Base-by-base conservation (phyloP, 2,888 invertebrate genomes). In the Oscheius sp. region DNA sequence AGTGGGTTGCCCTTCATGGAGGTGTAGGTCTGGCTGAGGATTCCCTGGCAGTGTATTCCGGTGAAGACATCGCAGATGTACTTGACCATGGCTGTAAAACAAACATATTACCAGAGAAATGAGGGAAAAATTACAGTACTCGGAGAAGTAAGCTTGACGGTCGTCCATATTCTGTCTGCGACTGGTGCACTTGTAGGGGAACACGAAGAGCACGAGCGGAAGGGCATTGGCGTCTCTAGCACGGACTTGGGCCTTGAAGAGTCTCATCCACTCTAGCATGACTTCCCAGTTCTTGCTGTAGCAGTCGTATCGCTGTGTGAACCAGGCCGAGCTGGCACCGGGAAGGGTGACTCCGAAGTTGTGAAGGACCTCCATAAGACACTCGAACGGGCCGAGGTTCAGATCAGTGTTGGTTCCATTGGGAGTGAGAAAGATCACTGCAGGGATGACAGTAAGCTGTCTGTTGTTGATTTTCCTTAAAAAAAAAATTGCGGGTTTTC, bases 111-210 rank as follows among this genome's bases (percentile, higher is more conserved):
- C 7, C 33, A 66, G 37, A 53, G 21, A 35, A 11, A 7, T 48
- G 2, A 3, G 1, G 9, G 32, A 32, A 55, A 10, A 58, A 59
- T 58, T 1, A 70, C 70, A 35, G 33, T 70, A 70, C 33, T 70
- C 70, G 29, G 70, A 70, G 58, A 70, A 70, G 35, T 70, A 70
- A 2, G 13, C 57, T 5, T 66, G 53, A 21, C 21, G 21, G 3
- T 58, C 58, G n/a, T 48, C 11, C 1, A 1, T 10, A 4, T 55
- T 55, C 59, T 70, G 70, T 7, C 70, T 58, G 35, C 35, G 42
- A n/a, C 58, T 58, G 11, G 70, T 70, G 47, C 70, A 70, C 21
- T 70, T 70, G 47, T 70, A 58, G 47, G 70, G 70, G 58, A 70
- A 58, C 32, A 70, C 48, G 58, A 47, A 70, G 48, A 70, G n/a